Conservation (phyloP, 35 echinoderm and acorn worm genomes). For the Ophioderma brevispina region DNA sequence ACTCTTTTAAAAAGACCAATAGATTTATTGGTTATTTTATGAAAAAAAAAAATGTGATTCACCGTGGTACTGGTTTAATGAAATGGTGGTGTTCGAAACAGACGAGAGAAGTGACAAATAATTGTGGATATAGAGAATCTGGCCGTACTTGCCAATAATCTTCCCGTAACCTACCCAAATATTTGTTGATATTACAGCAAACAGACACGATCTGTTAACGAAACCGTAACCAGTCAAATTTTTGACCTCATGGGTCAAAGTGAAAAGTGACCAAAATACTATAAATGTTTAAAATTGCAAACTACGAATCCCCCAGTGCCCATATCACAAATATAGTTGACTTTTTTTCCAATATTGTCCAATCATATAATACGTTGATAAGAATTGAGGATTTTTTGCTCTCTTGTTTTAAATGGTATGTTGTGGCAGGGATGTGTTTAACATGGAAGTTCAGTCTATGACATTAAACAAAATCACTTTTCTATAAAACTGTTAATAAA, state of each 20-base stretch:
- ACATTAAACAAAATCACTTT: not conserved
- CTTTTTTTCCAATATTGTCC: not conserved
- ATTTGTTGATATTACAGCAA: not conserved
- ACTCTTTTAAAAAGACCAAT: constrained; percentile 2
- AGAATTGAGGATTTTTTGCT: not conserved
- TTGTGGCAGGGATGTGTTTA: not conserved
- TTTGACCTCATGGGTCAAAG: not conserved
- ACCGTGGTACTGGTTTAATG: not conserved
- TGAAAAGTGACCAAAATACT: not conserved
- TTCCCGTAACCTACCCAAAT: not conserved
- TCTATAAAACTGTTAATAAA: not conserved
- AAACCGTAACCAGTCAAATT: not conserved
- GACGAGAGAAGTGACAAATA: not conserved
- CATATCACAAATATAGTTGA: not conserved
- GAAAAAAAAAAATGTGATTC: not conserved
- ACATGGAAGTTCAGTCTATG: not conserved
- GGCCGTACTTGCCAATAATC: not conserved
- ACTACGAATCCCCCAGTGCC: not conserved
- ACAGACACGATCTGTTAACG: too few species aligned
- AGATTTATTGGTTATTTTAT: constrained; percentile 1
- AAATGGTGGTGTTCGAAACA: not conserved
- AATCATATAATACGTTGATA: not conserved
- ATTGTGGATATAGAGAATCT: not conserved
- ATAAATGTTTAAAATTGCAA: not conserved
- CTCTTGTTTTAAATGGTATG: not conserved